Evolutionary conservation across 30 jellyfish, hydroid and myxozoan species (phyloP), one percentile per base, ranked within the genome.

Genomic region (Calvadosia cruxmelitensis): DNA sequence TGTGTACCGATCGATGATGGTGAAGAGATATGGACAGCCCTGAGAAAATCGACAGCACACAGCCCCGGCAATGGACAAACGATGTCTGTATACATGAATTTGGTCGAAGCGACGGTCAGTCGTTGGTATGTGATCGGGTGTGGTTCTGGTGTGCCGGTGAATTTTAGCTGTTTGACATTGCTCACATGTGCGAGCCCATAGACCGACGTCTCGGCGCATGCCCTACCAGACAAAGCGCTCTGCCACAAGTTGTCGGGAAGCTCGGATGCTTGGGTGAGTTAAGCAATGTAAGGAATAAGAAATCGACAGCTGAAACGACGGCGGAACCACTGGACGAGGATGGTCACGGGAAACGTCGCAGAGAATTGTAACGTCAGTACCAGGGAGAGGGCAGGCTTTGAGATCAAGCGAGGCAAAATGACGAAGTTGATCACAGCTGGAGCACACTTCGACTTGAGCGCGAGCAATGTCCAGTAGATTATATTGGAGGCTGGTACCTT

Each of bases 31-130:
- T 29, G 34, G 27, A 53, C 3, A 64, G 27, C 73, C 74, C 26
- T 34, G 13, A 31, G 81, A 75, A 29, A 25, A 33, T 67, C n/a
- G n/a, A n/a, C n/a, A n/a, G n/a, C n/a, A n/a, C n/a, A n/a, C n/a
- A n/a, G n/a, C n/a, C n/a, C n/a, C n/a, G 77, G 73, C 35, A 28
- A 33, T 1, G 77, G 77, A 1, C 73, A 68, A 67, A 67, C 77
- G 3, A 67, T 33, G 72, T 67, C 77, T 24, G n/a, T n/a, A n/a
- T n/a, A 3, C 24, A 62, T 71, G 81, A 1, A 71, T 27, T 31
- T 71, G 81, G 50, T 71, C 75, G 52, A 49, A 71, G 34, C 81
- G 75, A 12, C 72, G 62, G 30, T 71, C 81, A 20, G 81, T 71
- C 3, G 53, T 1, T 15, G 30, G 71, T 27, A 49, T 27, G 1